Base-by-base conservation (phyloP, 2,113 vertebrate species). In the Bos indicus region DNA sequence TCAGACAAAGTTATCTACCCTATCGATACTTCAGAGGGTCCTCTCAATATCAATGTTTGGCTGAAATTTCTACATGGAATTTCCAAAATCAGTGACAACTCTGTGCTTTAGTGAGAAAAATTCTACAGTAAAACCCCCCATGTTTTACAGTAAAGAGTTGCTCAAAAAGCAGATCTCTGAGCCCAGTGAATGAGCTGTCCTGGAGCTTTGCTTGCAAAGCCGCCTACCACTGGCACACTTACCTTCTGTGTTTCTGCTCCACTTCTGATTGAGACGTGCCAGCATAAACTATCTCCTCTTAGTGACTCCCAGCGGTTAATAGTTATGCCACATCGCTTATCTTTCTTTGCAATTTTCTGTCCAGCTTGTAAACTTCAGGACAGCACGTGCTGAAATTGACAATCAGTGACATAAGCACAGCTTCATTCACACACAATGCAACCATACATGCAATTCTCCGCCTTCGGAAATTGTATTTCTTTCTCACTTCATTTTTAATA, bases 141-240 rank as follows among this genome's bases (percentile, higher is more conserved):
- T 13, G 28, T 51, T 88, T 54, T 82, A 14, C 0, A 56, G 30
- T 4, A 85, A 62, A 67, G 7, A 67, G 19, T 21, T 52, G 5
- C 36, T 36, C 59, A 26, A 33, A 84, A 52, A 59, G 3, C 57
- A 71, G 67, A 23, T 23, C 8, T 64, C 7, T 4, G 57, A 46
- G 30, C 26, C 14, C 1, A 15, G 9, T 15, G 3, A 81, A 10
- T 0, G 17, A 33, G 14, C 1, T 14, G 13, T 12, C 9, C 30
- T 54, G 33, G 16, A 1, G 1, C 28, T 52, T 14, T 36, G 30
- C 54, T 81, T 74, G 36, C 36, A 46, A 36, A 93, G 4, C 33
- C 0, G 1, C 15, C 16, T 51, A 3, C 15, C 11, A 46, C n/a
- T 25, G 30, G 36, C n/a, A 36, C 1, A 15, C 6, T 33, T 1